A percentile compares a stretch with the other conserved stretches of the same genome.
Evolutionary conservation across 53 echinoderm and acorn worm species (phyloP).

Genomic region (Antedon mediterranea): DNA sequence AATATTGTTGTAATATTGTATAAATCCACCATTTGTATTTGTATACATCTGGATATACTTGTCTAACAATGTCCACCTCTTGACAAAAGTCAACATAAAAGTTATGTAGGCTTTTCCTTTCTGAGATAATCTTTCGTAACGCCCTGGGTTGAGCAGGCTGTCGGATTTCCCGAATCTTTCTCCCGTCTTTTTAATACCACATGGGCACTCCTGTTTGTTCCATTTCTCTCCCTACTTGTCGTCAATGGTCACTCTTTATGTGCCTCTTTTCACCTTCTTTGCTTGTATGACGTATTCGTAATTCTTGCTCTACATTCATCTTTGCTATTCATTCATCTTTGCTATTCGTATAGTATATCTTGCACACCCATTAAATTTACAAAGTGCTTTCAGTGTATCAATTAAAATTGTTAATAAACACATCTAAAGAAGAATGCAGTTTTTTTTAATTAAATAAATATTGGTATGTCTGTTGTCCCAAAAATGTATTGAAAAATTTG

Average conservation of each 20-base stretch:
- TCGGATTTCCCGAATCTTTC: no score
- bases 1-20: slow-evolving; percentile 20
- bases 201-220: slow-evolving; percentile 21
- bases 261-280: slow-evolving; percentile 10
- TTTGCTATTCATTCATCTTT: not conserved
- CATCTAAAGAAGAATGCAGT: no score
- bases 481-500: no score
- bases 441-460: no score
- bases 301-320: not conserved
- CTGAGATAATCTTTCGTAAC: no score
- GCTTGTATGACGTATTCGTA: slow-evolving; percentile 3
- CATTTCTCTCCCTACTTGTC: not conserved
- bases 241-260: slow-evolving; percentile 16
- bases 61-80: slow-evolving; percentile 5
- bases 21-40: slow-evolving; percentile 18
- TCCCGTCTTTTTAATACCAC: no score
- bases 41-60: slow-evolving; percentile 14
- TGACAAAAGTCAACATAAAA: no score
- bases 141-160: no score
- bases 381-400: no score
- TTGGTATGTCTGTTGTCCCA: no score
- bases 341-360: not conserved
- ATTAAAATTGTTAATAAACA: no score
- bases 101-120: no score
- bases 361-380: slow-evolving; percentile 6